Conservation (phyloP, 2,888 invertebrate species). For the Chalcis sispes region DNA sequence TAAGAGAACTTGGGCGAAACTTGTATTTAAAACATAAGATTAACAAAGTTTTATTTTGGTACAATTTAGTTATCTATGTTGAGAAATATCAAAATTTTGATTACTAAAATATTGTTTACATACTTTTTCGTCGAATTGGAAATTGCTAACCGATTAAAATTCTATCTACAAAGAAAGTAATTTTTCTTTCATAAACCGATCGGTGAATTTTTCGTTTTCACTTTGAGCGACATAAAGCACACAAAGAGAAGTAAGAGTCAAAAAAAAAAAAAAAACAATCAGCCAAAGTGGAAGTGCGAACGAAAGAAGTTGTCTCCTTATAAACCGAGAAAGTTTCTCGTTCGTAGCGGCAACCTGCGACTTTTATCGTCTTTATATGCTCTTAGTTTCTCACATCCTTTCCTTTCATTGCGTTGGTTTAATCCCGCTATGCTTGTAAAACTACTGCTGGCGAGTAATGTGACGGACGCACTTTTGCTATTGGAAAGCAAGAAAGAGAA, state of each 20-base stretch:
- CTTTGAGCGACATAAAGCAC: background rate
- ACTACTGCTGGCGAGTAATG: background rate
- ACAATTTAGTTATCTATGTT: too few species aligned
- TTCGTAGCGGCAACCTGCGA: background rate
- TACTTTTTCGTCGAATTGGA: too few species aligned
- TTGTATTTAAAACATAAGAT: too few species aligned
- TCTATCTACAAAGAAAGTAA: background rate
- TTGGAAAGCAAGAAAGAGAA: background rate
- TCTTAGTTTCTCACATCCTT: conserved; percentile 12
- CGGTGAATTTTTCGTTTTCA: background rate
- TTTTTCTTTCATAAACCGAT: background rate
- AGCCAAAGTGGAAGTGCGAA: conserved; percentile 25
- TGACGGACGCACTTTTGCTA: conserved; percentile 20
- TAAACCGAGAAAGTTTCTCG: conserved; percentile 29
- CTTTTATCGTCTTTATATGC: conserved; percentile 36
- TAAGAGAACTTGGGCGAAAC: too few species aligned
- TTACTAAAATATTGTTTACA: too few species aligned
- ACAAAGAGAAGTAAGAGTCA: conserved; percentile 2
- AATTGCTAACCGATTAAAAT: too few species aligned
- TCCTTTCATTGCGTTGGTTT: background rate
- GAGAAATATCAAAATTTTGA: too few species aligned
- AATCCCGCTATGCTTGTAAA: background rate
- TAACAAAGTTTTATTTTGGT: too few species aligned
- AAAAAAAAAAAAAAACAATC: conserved; percentile 47
- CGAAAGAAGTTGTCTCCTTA: conserved; percentile 11